Base-by-base conservation (phyloP, 2,113 vertebrate species). In the Cardinalis cardinalis region DNA sequence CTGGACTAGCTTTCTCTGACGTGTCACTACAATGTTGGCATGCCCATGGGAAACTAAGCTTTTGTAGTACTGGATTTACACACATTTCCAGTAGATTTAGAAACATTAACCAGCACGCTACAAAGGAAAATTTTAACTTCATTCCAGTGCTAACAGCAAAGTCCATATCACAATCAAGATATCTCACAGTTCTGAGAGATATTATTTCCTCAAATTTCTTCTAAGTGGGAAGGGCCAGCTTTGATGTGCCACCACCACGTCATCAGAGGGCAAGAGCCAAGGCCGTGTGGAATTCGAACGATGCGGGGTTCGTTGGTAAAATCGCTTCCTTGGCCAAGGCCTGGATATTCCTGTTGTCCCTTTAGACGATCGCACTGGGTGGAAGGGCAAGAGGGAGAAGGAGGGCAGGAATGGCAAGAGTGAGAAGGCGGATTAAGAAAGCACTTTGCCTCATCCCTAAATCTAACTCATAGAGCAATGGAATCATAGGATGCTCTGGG, bases 361-460 rank as follows among this genome's bases (percentile, higher is more conserved):
- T 23, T 10, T 13, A 36, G 0, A 55, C 2, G 9, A 43, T 41
- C 48, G 17, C 2, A 32, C 3, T 21, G 6, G 1, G 6, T 11
- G 28, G 4, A 17, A 6, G 9, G 7, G 7, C 49, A 51, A 51
- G 26, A 28, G 15, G 15, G 49, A 51, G 26, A 28, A 48, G 46
- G 48, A 46, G 23, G 40, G 11, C 19, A 26, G 36, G 24, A 48
- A 25, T 1, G 53, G 12, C 28, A 46, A 49, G 7, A 26, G 8
- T 21, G 1, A 66, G 28, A 56, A 64, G 29, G 10, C 70, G 18
- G 21, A 68, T 38, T 3, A 18, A 55, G 41, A 28, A 9, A 23
- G 6, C 34, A 12, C 24, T 56, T 13, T 36, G 48, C n/a, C 58
- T 24, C 68, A 38, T 10, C 14, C 40, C 46, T 48, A 41, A 60